A percentile compares a stretch with the other conserved stretches of the same genome.
phyloP scores from a whole-genome alignment of 35 echinoderm and acorn worm species.

The Ophiothrix spiculata region DNA sequence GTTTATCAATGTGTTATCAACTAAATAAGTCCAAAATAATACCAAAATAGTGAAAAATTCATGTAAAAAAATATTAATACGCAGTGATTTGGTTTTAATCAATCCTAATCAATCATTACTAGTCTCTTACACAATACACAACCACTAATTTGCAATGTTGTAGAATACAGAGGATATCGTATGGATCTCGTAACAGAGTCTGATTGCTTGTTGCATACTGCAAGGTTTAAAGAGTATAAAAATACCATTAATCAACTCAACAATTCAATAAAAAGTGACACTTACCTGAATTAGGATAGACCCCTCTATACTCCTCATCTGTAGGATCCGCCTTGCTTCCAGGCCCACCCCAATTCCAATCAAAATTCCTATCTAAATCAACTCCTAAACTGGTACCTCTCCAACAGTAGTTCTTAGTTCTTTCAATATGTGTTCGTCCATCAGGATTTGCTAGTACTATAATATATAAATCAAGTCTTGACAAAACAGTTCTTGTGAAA shows the following conservation, averaged over 20 bases:
- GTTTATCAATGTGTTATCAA: no score
- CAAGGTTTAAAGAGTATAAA: no score
- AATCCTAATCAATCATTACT: no score
- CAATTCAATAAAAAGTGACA: not conserved
- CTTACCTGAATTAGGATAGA: constrained; percentile 68
- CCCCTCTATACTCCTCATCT: constrained; percentile 93
- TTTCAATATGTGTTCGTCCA: constrained; percentile 78
- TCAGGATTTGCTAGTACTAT: constrained; percentile 87
- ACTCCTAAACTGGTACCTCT: constrained; percentile 90
- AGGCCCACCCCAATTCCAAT: constrained; percentile 86
- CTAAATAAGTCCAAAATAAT: no score
- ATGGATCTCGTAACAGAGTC: no score
- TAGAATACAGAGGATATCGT: no score
- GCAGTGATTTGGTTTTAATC: no score
- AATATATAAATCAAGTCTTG: constrained; percentile 79
- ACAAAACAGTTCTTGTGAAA: constrained; percentile 59
- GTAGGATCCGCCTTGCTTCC: constrained; percentile 79
- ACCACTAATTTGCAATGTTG: no score
- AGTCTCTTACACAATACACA: no score
- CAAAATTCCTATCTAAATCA: constrained; percentile 94
- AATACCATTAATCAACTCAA: not conserved
- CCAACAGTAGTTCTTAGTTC: constrained; percentile 93
- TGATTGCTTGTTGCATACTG: no score
- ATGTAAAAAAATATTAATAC: no score
- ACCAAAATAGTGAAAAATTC: no score